Percentiles rank a stretch among this genome's conserved stretches.
phyloP scores from a whole-genome alignment of 1,140 invertebrate species.

The Planococcus citri region DNA sequence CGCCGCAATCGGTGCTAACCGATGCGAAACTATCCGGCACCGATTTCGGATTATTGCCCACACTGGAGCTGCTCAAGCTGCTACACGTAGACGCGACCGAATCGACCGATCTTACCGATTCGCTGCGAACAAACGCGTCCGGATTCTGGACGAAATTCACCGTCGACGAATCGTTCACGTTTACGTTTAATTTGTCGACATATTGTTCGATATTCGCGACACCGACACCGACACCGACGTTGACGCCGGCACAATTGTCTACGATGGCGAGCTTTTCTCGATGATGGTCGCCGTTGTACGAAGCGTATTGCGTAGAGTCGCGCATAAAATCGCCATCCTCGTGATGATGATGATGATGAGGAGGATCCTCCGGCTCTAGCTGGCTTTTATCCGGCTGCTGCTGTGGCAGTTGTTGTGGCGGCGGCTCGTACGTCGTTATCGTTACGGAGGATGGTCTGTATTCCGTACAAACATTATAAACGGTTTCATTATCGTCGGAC shows the following conservation, averaged over 20 bases:
- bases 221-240: too few species aligned
- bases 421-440: not conserved
- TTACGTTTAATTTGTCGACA: not conserved
- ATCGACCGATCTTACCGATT: conserved; percentile 12
- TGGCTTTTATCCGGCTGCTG: not conserved
- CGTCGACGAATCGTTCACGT: too few species aligned
- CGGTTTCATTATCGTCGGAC: conserved; percentile 6
- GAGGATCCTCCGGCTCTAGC: too few species aligned
- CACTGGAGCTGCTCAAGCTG: not conserved
- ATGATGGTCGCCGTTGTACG: not conserved
- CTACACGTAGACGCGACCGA: not conserved
- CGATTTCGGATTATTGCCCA: not conserved
- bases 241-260: not conserved
- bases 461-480: not conserved
- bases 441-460: conserved; percentile 12
- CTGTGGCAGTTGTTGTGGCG: not conserved
- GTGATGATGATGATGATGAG: too few species aligned
- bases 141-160: not conserved
- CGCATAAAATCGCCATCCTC: not conserved
- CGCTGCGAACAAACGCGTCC: not conserved
- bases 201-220: not conserved
- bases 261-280: not conserved
- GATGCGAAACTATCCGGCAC: not conserved
- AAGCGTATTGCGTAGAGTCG: not conserved
- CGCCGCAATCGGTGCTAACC: not conserved